These are phyloP conservation scores for Melinopterus prodromus DNA, from an alignment of 2,888 invertebrate species.

Conservation along the genomic window DNA sequence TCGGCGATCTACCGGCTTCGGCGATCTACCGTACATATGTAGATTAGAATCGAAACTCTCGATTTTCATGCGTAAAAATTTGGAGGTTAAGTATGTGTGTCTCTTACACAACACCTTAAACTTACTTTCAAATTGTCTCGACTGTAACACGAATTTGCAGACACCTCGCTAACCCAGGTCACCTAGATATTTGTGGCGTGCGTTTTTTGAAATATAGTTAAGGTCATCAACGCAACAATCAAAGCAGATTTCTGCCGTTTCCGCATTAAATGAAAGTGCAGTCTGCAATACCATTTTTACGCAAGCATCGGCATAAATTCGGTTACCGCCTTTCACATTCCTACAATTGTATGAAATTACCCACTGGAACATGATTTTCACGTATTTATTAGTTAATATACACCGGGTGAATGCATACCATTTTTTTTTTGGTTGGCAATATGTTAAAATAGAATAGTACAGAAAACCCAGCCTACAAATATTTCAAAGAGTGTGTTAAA, in stretches of 20 bases:
- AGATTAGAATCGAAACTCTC: background rate
- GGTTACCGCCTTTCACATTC: too few relatives aligned
- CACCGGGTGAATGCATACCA: too few relatives aligned
- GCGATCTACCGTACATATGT: background rate
- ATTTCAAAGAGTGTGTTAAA: too few relatives aligned
- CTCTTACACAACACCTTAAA: background rate
- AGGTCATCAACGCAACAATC: background rate
- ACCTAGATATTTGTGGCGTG: background rate
- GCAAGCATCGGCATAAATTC: too few relatives aligned
- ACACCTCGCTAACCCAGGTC: background rate
- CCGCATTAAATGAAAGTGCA: background rate
- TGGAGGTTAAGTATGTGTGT: background rate
- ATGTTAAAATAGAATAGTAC: too few relatives aligned
- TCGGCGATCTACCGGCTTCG: too few relatives aligned
- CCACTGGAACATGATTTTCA: too few relatives aligned
- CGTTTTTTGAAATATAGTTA: background rate
- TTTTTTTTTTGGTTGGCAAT: too few relatives aligned
- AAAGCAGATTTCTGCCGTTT: background rate
- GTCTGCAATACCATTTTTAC: too few relatives aligned
- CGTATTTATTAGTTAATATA: too few relatives aligned
- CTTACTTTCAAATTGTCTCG: background rate
- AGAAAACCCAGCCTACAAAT: too few relatives aligned
- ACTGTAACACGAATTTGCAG: background rate
- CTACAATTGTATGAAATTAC: too few relatives aligned
- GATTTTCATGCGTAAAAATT: background rate